Base-by-base conservation (phyloP, 92 coral and sea anemone genomes). In the Palythoa caribaeorum region DNA sequence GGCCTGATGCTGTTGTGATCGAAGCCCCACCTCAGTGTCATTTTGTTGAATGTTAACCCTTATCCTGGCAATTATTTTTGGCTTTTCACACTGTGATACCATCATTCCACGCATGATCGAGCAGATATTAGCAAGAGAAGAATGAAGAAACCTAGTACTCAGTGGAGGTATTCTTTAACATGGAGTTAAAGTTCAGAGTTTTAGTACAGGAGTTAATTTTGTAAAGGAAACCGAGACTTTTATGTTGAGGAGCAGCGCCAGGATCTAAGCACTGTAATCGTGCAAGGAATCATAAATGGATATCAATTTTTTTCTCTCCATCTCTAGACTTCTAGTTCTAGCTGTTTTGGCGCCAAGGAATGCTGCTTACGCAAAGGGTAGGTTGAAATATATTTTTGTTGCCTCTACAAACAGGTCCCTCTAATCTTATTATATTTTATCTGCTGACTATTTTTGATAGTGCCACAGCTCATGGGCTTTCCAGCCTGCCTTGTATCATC, bases 21-120 rank as follows among this genome's bases (percentile, higher is more conserved):
- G n/a, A n/a, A n/a, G n/a, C n/a, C n/a, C n/a, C n/a, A n/a, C n/a
- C n/a, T n/a, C n/a, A n/a, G n/a, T n/a, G n/a, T n/a, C n/a, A n/a
- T n/a, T n/a, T n/a, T n/a, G n/a, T n/a, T n/a, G n/a, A n/a, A n/a
- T n/a, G n/a, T n/a, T n/a, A n/a, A n/a, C n/a, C n/a, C n/a, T n/a
- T n/a, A n/a, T n/a, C n/a, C n/a, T n/a, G n/a, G n/a, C n/a, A n/a
- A n/a, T n/a, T n/a, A n/a, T n/a, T n/a, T n/a, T n/a, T 77, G 60
- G 65, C 38, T 77, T 51, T 77, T 77, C 83, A 53, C 83, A 62
- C 83, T 12, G 20, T 35, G 68, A 57, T 38, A 13, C 83, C 20
- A 77, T 75, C 36, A 28, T 9, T 77, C 37, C 83, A 77, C 83
- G 83, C 83, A 77, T 77, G 83, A 77, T 53, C 83, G 51, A 52